Evolutionary conservation across 2,113 vertebrate genomes (phyloP).

Genomic region (Nothocercus julius): DNA sequence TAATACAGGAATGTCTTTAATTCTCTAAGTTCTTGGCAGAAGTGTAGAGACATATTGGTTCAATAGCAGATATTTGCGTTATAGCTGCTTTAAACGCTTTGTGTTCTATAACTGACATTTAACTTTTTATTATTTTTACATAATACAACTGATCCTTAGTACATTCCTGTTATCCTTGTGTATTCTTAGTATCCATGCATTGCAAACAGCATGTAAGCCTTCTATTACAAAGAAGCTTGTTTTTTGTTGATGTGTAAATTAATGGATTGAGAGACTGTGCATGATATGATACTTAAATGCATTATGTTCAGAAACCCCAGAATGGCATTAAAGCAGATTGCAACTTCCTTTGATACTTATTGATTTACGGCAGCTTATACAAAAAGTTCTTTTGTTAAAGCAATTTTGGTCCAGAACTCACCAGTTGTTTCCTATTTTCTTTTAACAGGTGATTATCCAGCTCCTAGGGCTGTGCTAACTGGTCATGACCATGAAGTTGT

Average conservation of each 20-base stretch:
- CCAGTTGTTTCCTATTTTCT: not conserved
- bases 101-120: not conserved
- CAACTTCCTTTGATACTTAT: not conserved
- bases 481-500: slow-evolving; percentile 97
- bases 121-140: not conserved
- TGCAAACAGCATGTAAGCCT: not conserved
- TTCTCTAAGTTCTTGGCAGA: not conserved
- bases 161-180: not conserved
- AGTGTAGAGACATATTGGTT: not conserved
- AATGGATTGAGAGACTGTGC: not conserved
- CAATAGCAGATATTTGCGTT: not conserved
- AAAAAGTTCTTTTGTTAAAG: not conserved
- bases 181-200: not conserved
- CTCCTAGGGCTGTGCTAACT: slow-evolving; percentile 94
- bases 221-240: not conserved
- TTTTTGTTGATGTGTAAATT: not conserved
- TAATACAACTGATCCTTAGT: not conserved
- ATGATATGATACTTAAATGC: not conserved
- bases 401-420: not conserved
- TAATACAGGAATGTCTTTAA: not conserved
- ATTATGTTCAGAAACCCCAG: not conserved
- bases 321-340: not conserved
- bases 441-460: slow-evolving; percentile 92
- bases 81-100: not conserved
- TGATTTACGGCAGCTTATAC: not conserved